Evolutionary conservation across 1,140 invertebrate species (phyloP), one percentile per base, ranked within the genome.

Genomic region (Hylaeus volcanicus): DNA sequence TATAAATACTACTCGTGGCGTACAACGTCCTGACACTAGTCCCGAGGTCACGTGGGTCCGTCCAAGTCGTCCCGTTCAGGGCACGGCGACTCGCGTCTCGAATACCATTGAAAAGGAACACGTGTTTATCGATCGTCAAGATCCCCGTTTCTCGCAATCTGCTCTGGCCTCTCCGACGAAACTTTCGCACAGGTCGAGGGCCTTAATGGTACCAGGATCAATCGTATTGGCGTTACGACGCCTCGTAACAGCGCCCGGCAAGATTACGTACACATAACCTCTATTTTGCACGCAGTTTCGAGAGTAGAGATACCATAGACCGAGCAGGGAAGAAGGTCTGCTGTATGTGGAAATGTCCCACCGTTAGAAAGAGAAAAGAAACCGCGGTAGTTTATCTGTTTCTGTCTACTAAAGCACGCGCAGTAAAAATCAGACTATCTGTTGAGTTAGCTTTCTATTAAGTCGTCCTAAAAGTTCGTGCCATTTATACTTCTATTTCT

Each of bases 1-100:
- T 89, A 86, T 91, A 92, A 92, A 91, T 86, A 63, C 61, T 91
- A 90, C 85, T 91, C 79, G 84, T 89, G 84, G 74, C 86, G 79
- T 84, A 87, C 85, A 68, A 77, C 75, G 75, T 73, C 74, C 78
- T 81, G 82, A 86, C 76, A 41, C 70, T 51, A 9, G 56, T 65
- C 60, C 72, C 11, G 55, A n/a, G 41, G 56, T 78, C 84, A 68
- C 71, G 79, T 64, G 79, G 83, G 66, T 39, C 63, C 48, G 63
- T 78, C 48, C 61, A 74, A 85, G 37, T 74, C 11, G 15, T 65
- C 51, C 51, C 56, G 61, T 58, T 5, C 5, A 9, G 26, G 26
- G 26, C 26, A 26, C 26, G 14, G 6, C 45, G 48, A 41, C 63
- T 43, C n/a, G 15, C 63, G 43, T 14, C 37, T 73, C 69, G 51